Evolutionary conservation across 2,113 vertebrate genomes (phyloP).

Genomic region (Petrocephalus microphthalmus): DNA sequence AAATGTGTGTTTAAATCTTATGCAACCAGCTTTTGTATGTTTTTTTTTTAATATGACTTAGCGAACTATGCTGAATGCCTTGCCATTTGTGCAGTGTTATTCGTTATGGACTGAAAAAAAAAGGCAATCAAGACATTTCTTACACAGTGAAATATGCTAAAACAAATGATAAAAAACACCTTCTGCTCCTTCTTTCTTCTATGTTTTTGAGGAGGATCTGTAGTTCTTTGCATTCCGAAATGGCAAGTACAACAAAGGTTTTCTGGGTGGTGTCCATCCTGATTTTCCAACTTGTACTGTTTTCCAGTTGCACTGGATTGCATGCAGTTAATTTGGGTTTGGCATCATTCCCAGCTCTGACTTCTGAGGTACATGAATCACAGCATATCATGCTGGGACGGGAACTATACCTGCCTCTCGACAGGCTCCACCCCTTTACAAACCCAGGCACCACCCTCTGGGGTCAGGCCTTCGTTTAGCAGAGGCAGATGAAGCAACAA

Average conservation of each 20-base stretch:
- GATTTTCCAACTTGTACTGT: no score
- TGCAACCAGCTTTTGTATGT: no score
- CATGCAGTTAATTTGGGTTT: neutral
- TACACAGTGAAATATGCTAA: neutral
- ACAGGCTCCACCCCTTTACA: neutral
- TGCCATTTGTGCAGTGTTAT: neutral
- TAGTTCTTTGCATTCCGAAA: neutral
- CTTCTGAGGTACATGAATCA: neutral
- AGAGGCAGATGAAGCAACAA: neutral
- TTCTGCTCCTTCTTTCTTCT: neutral
- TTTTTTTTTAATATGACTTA: no score
- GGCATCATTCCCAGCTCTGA: neutral
- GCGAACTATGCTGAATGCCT: no score
- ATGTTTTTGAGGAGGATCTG: neutral
- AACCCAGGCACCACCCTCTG: no score
- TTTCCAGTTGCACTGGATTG: neutral
- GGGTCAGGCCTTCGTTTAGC: neutral
- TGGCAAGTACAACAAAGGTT: neutral
- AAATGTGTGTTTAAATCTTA: no score
- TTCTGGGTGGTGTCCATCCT: no score
- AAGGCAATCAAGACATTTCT: neutral
- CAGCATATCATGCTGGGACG: no score
- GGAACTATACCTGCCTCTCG: no score
- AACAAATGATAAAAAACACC: neutral
- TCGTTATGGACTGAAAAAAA: no score